Evolutionary conservation across 1,140 invertebrate genomes (phyloP).

Genomic region (Zaprionus gabonicus): DNA sequence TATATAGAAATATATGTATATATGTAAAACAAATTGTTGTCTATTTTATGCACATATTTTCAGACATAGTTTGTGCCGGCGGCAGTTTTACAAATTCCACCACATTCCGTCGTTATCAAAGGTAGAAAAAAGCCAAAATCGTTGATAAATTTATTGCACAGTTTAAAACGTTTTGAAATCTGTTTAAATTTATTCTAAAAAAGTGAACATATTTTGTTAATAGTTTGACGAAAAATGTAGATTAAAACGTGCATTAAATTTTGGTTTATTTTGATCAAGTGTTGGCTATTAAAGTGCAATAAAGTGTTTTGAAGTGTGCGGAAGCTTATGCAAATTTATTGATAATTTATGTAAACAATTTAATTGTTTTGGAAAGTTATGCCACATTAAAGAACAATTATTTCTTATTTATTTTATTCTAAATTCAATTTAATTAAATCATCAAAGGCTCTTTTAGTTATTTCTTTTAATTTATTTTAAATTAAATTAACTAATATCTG

Average conservation of each 20-base stretch:
- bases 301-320: rapidly evolving
- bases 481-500: too few species aligned
- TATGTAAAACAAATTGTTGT: too few species aligned
- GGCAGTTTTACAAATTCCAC: neutral
- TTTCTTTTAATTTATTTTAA: too few species aligned
- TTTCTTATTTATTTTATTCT: too few species aligned
- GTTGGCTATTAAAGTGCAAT: too few species aligned
- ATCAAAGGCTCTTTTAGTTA: too few species aligned
- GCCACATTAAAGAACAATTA: too few species aligned
- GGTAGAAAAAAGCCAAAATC: neutral
- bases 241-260: neutral
- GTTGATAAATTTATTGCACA: neutral
- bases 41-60: neutral
- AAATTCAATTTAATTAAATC: too few species aligned
- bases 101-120: neutral
- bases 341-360: too few species aligned
- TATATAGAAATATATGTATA: neutral
- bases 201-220: neutral
- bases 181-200: neutral
- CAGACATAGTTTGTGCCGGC: neutral
- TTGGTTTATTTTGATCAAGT: neutral
- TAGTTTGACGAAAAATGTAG: neutral
- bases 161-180: neutral
- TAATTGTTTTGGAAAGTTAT: too few species aligned
- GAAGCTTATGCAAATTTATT: too few species aligned